Evolutionary conservation across 2,113 vertebrate genomes (phyloP).

Genomic region (Bujurquina vittata): DNA sequence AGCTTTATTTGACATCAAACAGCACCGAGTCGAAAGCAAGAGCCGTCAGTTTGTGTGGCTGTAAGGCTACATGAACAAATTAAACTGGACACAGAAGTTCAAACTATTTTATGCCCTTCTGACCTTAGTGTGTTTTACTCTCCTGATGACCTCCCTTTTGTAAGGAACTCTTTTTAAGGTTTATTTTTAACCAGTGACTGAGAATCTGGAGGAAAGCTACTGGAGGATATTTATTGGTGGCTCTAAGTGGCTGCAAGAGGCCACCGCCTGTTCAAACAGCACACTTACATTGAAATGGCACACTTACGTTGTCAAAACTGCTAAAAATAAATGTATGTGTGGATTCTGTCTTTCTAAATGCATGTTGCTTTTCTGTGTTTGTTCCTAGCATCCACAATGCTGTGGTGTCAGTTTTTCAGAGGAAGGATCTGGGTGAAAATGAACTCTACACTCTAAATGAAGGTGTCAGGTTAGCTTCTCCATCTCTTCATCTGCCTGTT

Average conservation of each 20-base stretch:
- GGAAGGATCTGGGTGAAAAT: conserved; percentile 91
- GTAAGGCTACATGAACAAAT: not conserved
- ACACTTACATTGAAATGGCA: not conserved
- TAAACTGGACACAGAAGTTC: not conserved
- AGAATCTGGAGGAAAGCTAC: not conserved
- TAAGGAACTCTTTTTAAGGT: not conserved
- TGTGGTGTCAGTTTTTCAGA: conserved; percentile 94
- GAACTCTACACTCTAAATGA: conserved; percentile 96
- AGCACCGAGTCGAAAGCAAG: not conserved
- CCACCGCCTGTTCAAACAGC: not conserved
- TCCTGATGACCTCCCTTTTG: not conserved
- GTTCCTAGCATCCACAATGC: conserved; percentile 91
- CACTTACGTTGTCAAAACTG: not conserved
- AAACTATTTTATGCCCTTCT: not conserved
- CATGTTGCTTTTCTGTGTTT: conserved; percentile 23
- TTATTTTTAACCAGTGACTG: not conserved
- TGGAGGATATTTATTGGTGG: not conserved
- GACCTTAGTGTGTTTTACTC: not conserved
- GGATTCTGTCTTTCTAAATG: not conserved
- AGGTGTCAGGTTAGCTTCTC: conserved; percentile 90
- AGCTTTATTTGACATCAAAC: not conserved
- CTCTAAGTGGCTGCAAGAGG: not conserved
- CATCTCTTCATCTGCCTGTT: not conserved
- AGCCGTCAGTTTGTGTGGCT: not conserved
- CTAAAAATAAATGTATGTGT: not conserved